Conservation (phyloP, 2,888 invertebrate genomes). For the Pteria penguin region DNA sequence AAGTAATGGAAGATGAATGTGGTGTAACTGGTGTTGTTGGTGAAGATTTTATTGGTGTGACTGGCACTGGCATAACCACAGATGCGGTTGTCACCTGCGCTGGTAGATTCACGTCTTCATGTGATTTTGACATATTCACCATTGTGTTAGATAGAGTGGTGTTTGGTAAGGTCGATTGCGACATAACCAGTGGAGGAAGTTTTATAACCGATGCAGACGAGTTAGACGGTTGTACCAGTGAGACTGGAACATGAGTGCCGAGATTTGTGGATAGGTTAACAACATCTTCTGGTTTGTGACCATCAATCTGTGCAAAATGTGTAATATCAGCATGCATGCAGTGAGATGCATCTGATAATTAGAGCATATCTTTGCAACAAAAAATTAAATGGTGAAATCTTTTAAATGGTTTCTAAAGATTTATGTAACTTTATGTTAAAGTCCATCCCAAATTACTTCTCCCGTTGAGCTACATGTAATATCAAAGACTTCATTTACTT, state of each 20-base stretch:
- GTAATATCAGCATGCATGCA: too few relatives aligned
- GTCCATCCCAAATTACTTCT: too few relatives aligned
- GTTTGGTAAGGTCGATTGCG: not conserved
- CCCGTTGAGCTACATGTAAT: too few relatives aligned
- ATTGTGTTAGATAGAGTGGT: not conserved
- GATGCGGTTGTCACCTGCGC: slow-evolving; percentile 5
- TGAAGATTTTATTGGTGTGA: slow-evolving; percentile 30
- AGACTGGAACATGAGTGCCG: not conserved
- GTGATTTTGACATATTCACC: not conserved
- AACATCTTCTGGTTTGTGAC: not conserved
- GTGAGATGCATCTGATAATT: too few relatives aligned
- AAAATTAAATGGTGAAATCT: too few relatives aligned
- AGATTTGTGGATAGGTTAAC: not conserved
- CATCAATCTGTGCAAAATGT: not conserved
- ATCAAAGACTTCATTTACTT: too few relatives aligned
- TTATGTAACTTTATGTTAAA: too few relatives aligned
- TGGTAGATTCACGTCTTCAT: not conserved
- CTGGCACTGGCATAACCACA: slow-evolving; percentile 43
- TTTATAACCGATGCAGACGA: not conserved
- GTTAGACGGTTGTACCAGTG: not conserved
- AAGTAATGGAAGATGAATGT: slow-evolving; percentile 54
- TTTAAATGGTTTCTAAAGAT: too few relatives aligned
- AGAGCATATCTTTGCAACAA: too few relatives aligned
- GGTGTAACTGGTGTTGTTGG: slow-evolving; percentile 32
- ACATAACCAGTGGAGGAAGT: not conserved